Conservation (phyloP, 35 echinoderm and acorn worm genomes). For the Eucidaris tribuloides region DNA sequence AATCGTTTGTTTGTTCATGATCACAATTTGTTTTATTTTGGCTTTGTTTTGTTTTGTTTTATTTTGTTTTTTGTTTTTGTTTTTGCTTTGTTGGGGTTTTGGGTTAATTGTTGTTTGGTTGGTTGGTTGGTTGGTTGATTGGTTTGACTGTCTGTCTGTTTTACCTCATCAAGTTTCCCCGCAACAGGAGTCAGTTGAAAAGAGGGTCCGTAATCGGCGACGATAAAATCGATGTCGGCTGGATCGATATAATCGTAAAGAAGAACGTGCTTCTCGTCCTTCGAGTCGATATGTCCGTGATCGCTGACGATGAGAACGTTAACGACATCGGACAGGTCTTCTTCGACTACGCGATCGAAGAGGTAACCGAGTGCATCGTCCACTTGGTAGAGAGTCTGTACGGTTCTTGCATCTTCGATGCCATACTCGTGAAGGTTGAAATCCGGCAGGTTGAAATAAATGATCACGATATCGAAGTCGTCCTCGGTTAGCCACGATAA, state of each 20-base stretch:
- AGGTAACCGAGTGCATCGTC: constrained; percentile 59
- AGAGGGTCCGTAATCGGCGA: constrained; percentile 52
- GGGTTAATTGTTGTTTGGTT: too few relatives aligned
- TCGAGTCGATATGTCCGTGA: constrained; percentile 27
- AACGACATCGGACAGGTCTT: constrained; percentile 41
- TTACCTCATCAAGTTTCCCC: constrained; percentile 70
- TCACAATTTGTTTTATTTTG: too few relatives aligned
- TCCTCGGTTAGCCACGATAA: constrained; percentile 74
- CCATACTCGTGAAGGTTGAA: constrained; percentile 66
- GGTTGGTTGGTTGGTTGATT: too few relatives aligned
- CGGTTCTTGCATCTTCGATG: constrained; percentile 38
- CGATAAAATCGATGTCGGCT: constrained; percentile 55
- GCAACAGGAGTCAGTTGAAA: constrained; percentile 60
- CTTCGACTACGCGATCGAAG: constrained; percentile 39
- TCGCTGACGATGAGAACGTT: constrained; percentile 61
- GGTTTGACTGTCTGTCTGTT: background rate
- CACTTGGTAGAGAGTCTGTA: constrained; percentile 9
- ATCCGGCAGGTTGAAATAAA: constrained; percentile 78
- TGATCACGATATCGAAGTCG: constrained; percentile 63
- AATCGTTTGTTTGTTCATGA: too few relatives aligned
- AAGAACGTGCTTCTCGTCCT: constrained; percentile 15
- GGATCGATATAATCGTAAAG: constrained; percentile 62
- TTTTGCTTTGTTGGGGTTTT: too few relatives aligned
- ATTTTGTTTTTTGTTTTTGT: too few relatives aligned
- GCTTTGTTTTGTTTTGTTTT: too few relatives aligned